phyloP scores from a whole-genome alignment of 2,113 vertebrate genomes.

The Noctilio leporinus region DNA sequence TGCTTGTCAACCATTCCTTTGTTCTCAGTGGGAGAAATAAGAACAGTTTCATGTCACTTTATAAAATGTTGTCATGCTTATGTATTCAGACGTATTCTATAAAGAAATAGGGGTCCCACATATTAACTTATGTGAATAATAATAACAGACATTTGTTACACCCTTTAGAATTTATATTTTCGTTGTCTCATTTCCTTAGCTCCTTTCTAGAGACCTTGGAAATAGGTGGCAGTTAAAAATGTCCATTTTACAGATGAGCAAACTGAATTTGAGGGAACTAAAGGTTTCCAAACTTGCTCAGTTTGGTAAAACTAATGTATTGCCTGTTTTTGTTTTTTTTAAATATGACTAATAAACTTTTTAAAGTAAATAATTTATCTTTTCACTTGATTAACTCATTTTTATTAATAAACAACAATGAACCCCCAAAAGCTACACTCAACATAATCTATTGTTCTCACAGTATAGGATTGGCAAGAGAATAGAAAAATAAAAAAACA shows the following conservation, averaged over 20 bases:
- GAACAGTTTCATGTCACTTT: background rate
- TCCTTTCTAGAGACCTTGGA: background rate
- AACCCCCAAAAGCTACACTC: background rate
- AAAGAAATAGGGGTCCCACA: background rate
- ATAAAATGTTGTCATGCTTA: background rate
- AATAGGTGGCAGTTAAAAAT: background rate
- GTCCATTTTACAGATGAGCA: background rate
- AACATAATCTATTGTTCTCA: background rate
- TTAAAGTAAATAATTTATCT: conserved; percentile 1
- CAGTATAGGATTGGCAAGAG: background rate
- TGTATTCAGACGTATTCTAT: background rate
- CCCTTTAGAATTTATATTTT: background rate
- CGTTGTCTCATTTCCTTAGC: background rate
- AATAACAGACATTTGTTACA: background rate
- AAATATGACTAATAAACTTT: background rate
- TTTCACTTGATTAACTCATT: background rate
- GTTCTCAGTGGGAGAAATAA: background rate
- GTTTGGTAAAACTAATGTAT: background rate
- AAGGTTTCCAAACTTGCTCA: background rate
- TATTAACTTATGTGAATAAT: background rate
- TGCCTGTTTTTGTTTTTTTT: background rate
- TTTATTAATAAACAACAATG: background rate
- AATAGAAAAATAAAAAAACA: background rate
- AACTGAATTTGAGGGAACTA: background rate
- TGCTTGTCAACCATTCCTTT: background rate